Conservation (phyloP, 2,797 vertebrate genomes). For the Pygocentrus nattereri region DNA sequence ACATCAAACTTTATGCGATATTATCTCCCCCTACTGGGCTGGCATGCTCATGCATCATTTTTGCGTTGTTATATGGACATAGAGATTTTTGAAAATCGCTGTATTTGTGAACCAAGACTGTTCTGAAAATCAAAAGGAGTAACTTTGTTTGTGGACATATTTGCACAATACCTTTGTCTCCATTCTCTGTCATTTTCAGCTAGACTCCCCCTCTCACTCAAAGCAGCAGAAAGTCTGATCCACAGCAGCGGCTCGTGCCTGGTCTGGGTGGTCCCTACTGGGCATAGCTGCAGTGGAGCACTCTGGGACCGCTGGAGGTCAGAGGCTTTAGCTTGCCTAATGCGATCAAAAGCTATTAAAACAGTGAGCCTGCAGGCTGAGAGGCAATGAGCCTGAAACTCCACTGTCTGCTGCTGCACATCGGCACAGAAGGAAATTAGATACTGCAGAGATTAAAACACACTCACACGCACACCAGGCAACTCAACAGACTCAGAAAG, state of each 20-base stretch:
- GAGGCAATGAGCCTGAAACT: slow-evolving; percentile 51
- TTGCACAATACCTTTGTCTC: not conserved
- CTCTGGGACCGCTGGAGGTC: slow-evolving; percentile 47
- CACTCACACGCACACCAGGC: slow-evolving; percentile 1
- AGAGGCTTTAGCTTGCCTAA: slow-evolving; percentile 44
- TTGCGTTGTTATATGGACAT: too few relatives aligned
- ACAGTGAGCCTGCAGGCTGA: slow-evolving; percentile 39
- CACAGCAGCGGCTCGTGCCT: not conserved
- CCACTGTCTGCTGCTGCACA: slow-evolving; percentile 31
- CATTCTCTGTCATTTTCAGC: not conserved
- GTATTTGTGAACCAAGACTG: not conserved
- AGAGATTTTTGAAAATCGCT: too few relatives aligned
- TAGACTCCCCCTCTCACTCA: not conserved
- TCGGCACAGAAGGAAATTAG: slow-evolving; percentile 14
- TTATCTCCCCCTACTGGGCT: too few relatives aligned
- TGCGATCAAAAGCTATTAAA: slow-evolving; percentile 58
- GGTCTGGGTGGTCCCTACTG: slow-evolving; percentile 11
- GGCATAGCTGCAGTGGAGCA: slow-evolving; percentile 40
- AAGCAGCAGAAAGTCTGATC: slow-evolving; percentile 6
- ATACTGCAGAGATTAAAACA: slow-evolving; percentile 37
- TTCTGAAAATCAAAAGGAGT: too few relatives aligned
- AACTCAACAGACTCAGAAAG: not conserved
- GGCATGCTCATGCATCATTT: too few relatives aligned
- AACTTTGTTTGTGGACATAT: too few relatives aligned
- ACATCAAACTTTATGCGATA: too few relatives aligned